phyloP scores from a whole-genome alignment of 1,140 invertebrate genomes.

The Mesaphorura yosii region DNA sequence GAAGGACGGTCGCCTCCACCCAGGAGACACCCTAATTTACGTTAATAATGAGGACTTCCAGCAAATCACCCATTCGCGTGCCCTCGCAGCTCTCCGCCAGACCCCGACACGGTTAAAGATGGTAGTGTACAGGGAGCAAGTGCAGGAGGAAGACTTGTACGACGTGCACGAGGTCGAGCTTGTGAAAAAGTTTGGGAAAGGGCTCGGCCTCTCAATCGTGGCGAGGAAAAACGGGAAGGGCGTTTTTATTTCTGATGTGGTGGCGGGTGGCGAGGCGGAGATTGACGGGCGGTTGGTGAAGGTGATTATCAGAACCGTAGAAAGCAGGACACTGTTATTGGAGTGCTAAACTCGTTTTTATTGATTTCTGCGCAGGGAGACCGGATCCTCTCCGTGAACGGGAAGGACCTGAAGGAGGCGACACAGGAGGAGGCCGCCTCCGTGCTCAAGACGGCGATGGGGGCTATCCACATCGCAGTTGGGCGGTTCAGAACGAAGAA shows the following conservation, averaged over 20 bases:
- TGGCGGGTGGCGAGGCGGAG: constrained; percentile 69
- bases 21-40: constrained; percentile 79
- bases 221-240: constrained; percentile 75
- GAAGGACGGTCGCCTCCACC: constrained; percentile 75
- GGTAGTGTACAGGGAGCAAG: constrained; percentile 76
- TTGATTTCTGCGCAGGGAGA: background rate
- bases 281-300: constrained; percentile 80
- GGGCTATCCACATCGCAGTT: constrained; percentile 64
- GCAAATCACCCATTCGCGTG: constrained; percentile 50
- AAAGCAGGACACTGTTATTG: background rate
- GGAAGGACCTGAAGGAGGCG: constrained; percentile 66
- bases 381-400: constrained; percentile 54
- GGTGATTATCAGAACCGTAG: constrained; percentile 68
- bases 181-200: constrained; percentile 80
- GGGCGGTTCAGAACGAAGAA: constrained; percentile 66
- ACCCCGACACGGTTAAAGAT: constrained; percentile 65
- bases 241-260: constrained; percentile 89
- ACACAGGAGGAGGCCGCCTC: constrained; percentile 54
- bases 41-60: constrained; percentile 68
- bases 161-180: constrained; percentile 81
- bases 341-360: background rate
- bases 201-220: constrained; percentile 79
- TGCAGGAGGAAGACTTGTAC: constrained; percentile 56
- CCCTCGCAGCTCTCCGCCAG: constrained; percentile 57
- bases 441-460: constrained; percentile 70